A percentile compares a stretch with the other conserved stretches of the same genome.
Conservation (phyloP, 1,140 invertebrate species). For the Drosophila pandora region DNA sequence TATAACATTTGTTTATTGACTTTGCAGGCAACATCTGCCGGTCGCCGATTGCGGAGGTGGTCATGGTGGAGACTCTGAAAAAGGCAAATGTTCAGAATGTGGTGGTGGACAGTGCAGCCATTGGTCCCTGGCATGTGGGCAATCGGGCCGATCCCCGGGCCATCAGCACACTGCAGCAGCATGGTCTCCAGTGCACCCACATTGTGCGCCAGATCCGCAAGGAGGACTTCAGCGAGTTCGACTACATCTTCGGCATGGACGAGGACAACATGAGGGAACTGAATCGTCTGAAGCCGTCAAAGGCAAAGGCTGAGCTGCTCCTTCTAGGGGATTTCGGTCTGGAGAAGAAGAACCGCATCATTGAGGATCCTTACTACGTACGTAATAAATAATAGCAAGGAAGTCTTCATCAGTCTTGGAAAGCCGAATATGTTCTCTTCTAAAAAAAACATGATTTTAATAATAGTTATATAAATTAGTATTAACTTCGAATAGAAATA, state of each 20-base stretch:
- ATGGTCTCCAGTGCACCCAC: conserved; percentile 90
- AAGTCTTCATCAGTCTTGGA: neutral
- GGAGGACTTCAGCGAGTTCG: conserved; percentile 90
- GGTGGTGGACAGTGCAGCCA: conserved; percentile 95
- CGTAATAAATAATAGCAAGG: conserved; percentile 44
- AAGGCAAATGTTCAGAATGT: conserved; percentile 86
- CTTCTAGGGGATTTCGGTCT: conserved; percentile 93
- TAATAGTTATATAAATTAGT: no score
- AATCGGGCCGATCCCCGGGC: conserved; percentile 92
- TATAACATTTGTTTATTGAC: neutral
- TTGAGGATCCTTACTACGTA: conserved; percentile 95
- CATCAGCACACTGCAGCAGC: conserved; percentile 88
- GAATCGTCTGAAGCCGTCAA: conserved; percentile 86
- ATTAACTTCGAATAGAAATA: neutral
- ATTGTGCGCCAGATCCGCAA: conserved; percentile 89
- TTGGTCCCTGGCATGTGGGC: conserved; percentile 93
- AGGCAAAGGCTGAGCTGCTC: conserved; percentile 88
- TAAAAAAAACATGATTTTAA: no score
- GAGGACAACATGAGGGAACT: conserved; percentile 91
- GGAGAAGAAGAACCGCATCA: conserved; percentile 88
- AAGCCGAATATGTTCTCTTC: neutral
- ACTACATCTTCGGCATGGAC: conserved; percentile 97
- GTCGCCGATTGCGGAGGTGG: conserved; percentile 97
- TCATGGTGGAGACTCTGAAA: conserved; percentile 90
- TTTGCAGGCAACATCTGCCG: conserved; percentile 94